phyloP scores from a whole-genome alignment of 2,113 vertebrate species.

The Cathartes aura region DNA sequence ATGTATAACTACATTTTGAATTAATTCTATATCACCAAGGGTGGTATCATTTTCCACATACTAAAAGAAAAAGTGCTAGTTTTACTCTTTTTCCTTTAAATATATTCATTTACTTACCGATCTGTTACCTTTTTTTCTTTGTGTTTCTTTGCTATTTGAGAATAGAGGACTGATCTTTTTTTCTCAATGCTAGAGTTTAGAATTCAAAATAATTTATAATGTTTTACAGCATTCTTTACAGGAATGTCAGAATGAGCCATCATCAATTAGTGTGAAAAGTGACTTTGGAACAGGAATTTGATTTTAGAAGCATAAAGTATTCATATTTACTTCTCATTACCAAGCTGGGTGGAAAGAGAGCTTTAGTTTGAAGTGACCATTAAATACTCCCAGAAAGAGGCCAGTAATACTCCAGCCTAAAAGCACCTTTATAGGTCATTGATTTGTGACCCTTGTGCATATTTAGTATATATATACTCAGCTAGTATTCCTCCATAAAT shows the following conservation, averaged over 20 bases:
- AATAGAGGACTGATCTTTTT: background rate
- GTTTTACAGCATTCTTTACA: conserved; percentile 33
- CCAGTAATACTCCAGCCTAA: background rate
- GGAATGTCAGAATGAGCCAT: conserved; percentile 53
- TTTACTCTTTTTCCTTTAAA: background rate
- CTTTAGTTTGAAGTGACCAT: background rate
- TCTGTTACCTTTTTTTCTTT: background rate
- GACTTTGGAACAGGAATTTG: conserved; percentile 11
- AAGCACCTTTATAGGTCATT: background rate
- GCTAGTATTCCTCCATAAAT: background rate
- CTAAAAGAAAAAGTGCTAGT: background rate
- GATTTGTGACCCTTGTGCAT: background rate
- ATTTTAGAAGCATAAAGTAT: conserved; percentile 28
- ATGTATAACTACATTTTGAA: background rate
- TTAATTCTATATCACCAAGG: background rate
- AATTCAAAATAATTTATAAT: background rate
- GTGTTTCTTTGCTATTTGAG: background rate
- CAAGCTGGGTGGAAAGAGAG: background rate
- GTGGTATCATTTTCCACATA: background rate
- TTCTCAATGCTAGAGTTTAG: background rate
- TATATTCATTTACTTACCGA: background rate
- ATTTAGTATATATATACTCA: background rate
- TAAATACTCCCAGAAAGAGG: background rate
- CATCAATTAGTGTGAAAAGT: conserved; percentile 45
- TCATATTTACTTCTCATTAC: background rate